Evolutionary conservation across 2,797 vertebrate genomes (phyloP), one percentile per base, ranked within the genome.

Genomic region (Sparidentex hasta): DNA sequence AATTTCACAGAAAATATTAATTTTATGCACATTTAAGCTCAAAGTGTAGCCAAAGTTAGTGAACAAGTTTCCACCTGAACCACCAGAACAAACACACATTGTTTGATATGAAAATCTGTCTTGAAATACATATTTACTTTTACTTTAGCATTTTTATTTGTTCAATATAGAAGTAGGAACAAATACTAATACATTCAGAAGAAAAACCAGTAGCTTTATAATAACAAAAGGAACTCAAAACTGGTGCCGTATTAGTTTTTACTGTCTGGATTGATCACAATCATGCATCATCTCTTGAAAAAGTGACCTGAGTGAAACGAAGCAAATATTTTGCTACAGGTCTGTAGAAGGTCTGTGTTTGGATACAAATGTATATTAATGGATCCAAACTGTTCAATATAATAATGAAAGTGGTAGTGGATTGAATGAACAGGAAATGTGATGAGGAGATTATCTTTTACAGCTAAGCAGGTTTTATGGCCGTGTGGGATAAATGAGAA

Each of bases 381-480:
- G 57, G 65, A 78, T 59, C 0, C 8, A 70, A 84, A 58, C 57
- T 14, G 51, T 72, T 71, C 2, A 57, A 62, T 79, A 62, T 81
- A 82, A 64, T 72, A 69, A 87, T 81, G 65, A 78, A 76, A 81
- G 78, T 77, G 61, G 63, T 44, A 16, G 65, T 63, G 27, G 80
- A 86, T 71, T 79, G 78, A 76, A 86, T 74, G 74, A 88, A 25
- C 66, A 85, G 86, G 77, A 89, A 82, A 87, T 85, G 81, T 82
- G 74, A 88, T 82, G 81, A 80, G 76, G 76, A 82, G 82, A 90
- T 90, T 80, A 90, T 88, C 75, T 89, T 70, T 83, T 80, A 68
- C 68, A 79, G 82, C 72, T 90, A 77, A 86, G 78, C 86, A 89
- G 83, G 77, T 88, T 27, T 89, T 77, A 80, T 81, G 71, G 76